Base-by-base conservation (phyloP, 2,888 invertebrate species). In the Trichopria drosophilae region DNA sequence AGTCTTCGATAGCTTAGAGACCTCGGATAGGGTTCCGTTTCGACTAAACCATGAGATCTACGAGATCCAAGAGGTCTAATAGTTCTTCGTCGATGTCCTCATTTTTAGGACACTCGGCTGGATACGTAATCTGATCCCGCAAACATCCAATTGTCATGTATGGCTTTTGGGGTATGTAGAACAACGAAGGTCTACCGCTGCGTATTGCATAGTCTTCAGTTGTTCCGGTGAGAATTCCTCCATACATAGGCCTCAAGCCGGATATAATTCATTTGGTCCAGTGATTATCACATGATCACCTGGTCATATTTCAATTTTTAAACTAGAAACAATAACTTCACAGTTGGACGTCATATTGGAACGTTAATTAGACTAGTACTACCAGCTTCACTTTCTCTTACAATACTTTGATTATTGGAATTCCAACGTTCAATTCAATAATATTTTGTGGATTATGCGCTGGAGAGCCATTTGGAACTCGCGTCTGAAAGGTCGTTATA, bases 311-410 rank as follows among this genome's bases (percentile, higher is more conserved):
- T 79, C 81, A 37, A 97, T 76, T 18, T 87, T 87, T 37, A 97
- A 82, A 44, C 85, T 88, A 35, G 88, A 84, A 34, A 95, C 94
- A 52, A 97, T 94, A 20, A 97, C 85, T 81, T 97, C 97, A 71
- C 94, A 94, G 76, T 94, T 93, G 1, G 97, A 97, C 10, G 97
- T 97, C 51, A 97, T 91, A 97, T 90, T 6, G 96, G 95, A 53
- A 97, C 93, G 65, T 87, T 81, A 23, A 84, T 83, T 26, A 96
- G 77, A 15, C 82, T 81, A 65, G 94, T 90, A 39, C 90, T 87
- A 61, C 87, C 84, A 66, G 88, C 85, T 29, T 78, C 62, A 39
- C 74, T 74, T 52, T 74, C 75, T 12, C 63, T 65, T n/a, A 73
- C 64, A 22, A 73, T 69, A 53, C 89, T 76, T 84, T 84, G 4